Base-by-base conservation (phyloP, 2,888 invertebrate species). In the Dynastes tityus region DNA sequence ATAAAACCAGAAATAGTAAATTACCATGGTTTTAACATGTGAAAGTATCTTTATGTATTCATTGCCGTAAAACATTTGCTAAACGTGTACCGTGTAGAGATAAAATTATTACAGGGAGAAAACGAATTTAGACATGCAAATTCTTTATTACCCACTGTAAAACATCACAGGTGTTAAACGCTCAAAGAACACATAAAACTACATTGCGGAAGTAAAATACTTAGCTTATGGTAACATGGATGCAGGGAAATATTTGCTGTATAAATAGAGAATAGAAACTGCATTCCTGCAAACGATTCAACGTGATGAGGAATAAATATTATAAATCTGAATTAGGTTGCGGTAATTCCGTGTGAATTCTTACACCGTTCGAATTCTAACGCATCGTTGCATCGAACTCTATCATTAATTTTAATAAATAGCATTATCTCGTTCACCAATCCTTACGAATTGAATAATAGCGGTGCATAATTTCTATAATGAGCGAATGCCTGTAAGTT, bases 341-440 rank as follows among this genome's bases (percentile, higher is more conserved):
- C 27, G 9, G 16, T 16, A 22, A 27, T 8, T 58, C 1, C 9
- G n/a, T 9, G n/a, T 53, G 22, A 58, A 16, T 58, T 58, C 55
- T 58, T n/a, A 9, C 55, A 22, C 55, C 55, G 22, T 27, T 58
- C 27, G 55, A 58, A 58, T 58, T 58, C 55, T 58, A 58, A 58
- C 55, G 55, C 55, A 22, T 22, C 55, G 22, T 16, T 58, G 27
- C 55, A 58, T 58, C 22, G 6, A 8, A 6, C 22, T 22, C 55
- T 22, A 22, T 16, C 6, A 58, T 58, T 58, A 58, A 4, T 22
- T 58, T 16, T 58, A 58, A 58, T 16, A 22, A 16, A 58, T 58
- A 58, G n/a, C 16, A 58, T 58, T 58, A 58, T 16, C 55, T 16
- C 22, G 55, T 22, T 22, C 22, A 5, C 16, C 16, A 58, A 8